These are phyloP conservation scores for Albula goreensis DNA, from an alignment of 2,113 vertebrate species.

Conservation along the genomic window DNA sequence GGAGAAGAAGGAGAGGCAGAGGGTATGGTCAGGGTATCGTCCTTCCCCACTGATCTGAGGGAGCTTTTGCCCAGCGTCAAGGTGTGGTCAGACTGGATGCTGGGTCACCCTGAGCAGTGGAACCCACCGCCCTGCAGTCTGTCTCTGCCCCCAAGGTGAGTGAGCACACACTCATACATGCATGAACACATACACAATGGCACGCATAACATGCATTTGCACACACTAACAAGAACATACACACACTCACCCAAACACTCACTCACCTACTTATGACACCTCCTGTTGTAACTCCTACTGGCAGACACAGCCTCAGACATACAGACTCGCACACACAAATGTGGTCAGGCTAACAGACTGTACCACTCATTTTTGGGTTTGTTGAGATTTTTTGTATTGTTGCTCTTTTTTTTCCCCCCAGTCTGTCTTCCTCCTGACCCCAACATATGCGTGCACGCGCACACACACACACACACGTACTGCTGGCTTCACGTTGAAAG, in stretches of 20 bases:
- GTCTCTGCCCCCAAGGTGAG: slow-evolving; percentile 13
- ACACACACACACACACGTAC: slow-evolving; percentile 26
- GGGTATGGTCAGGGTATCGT: slow-evolving; percentile 85
- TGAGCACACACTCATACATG: slow-evolving; percentile 4
- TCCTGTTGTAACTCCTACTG: background rate
- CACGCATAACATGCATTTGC: slow-evolving; percentile 30
- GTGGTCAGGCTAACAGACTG: background rate
- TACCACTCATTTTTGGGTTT: slow-evolving; percentile 19
- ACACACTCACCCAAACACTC: slow-evolving; percentile 3
- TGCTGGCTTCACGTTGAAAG: slow-evolving; percentile 67
- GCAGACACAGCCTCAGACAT: background rate
- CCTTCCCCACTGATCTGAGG: slow-evolving; percentile 82
- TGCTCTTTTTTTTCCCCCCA: background rate
- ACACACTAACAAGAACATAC: slow-evolving; percentile 34
- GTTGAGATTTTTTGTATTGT: slow-evolving; percentile 3
- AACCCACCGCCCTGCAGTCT: slow-evolving; percentile 85
- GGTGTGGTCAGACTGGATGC: slow-evolving; percentile 99
- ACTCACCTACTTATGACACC: background rate
- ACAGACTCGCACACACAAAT: background rate
- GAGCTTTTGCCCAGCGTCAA: slow-evolving; percentile 94
- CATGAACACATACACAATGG: slow-evolving; percentile 31
- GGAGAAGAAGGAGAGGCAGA: slow-evolving; percentile 67
- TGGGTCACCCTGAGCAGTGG: slow-evolving; percentile 93
- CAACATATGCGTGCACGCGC: slow-evolving; percentile 31
- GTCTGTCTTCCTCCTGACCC: slow-evolving; percentile 19